A percentile compares a stretch with the other conserved stretches of the same genome.
Conservation (phyloP, 1,140 invertebrate genomes). For the Drosophila neocordata region DNA sequence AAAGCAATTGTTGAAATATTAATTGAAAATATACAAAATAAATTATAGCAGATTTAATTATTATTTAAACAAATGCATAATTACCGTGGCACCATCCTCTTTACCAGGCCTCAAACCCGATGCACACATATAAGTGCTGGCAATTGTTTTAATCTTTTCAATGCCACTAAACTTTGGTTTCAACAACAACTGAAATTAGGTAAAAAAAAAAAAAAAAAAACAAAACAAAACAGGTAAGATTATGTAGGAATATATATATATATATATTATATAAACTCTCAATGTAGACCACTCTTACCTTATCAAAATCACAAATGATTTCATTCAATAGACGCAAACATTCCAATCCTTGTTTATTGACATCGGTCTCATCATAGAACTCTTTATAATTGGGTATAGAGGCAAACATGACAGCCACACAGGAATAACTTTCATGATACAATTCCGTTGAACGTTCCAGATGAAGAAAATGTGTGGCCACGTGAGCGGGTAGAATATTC, state of each 20-base stretch:
- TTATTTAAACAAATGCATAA: constrained; percentile 35
- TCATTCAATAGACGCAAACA: constrained; percentile 97
- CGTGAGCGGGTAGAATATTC: constrained; percentile 98
- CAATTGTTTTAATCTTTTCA: constrained; percentile 99
- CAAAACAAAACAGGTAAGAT: no score
- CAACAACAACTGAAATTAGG: constrained; percentile 89
- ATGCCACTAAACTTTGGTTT: constrained; percentile 97
- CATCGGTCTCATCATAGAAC: constrained; percentile 98
- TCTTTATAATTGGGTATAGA: constrained; percentile 99
- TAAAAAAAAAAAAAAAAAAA: background rate
- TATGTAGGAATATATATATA: no score
- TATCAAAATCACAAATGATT: constrained; percentile 99
- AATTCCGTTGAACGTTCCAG: constrained; percentile 87
- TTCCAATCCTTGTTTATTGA: constrained; percentile 98
- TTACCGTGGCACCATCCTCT: constrained; percentile 88
- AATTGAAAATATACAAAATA: constrained; percentile 45
- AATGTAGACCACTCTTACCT: constrained; percentile 85
- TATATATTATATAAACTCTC: no score
- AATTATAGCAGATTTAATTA: background rate
- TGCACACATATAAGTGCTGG: constrained; percentile 99
- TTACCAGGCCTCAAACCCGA: constrained; percentile 95
- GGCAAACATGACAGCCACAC: constrained; percentile 98
- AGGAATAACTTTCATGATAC: constrained; percentile 96
- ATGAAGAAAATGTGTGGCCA: constrained; percentile 95
- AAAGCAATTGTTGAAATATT: constrained; percentile 54